Conservation (phyloP, 92 coral and sea anemone species). For the Ricordea florida region DNA sequence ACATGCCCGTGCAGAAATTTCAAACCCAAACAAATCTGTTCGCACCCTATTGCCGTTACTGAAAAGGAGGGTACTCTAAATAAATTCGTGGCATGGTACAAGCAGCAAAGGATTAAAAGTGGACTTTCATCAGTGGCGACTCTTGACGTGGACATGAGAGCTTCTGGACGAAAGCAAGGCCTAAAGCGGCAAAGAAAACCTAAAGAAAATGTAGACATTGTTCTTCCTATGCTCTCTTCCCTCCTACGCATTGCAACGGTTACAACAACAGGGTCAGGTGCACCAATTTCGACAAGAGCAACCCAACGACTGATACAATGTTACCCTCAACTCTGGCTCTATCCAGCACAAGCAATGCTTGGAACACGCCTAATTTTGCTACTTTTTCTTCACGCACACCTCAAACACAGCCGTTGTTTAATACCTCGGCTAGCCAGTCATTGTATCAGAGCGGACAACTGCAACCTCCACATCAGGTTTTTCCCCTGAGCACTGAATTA, state of each 20-base stretch:
- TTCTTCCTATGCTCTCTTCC: not conserved
- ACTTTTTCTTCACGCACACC: not conserved
- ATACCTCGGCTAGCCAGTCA: not conserved
- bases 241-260: not conserved
- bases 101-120: not conserved
- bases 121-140: conserved; percentile 1
- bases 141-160: not conserved
- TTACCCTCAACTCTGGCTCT: not conserved
- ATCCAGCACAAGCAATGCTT: not conserved
- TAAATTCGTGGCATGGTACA: not conserved
- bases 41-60: conserved; percentile 15
- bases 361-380: not conserved
- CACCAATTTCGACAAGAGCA: not conserved
- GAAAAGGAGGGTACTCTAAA: not conserved
- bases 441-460: not conserved
- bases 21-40: conserved; percentile 17
- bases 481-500: not conserved
- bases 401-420: too few relatives aligned
- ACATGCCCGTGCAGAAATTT: conserved; percentile 15
- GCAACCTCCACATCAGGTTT: not conserved
- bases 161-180: conserved; percentile 30
- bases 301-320: not conserved
- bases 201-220: not conserved
- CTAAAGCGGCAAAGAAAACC: not conserved
- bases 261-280: not conserved